Conservation (phyloP, 2,888 invertebrate species). For the Brachyopa scutellaris region DNA sequence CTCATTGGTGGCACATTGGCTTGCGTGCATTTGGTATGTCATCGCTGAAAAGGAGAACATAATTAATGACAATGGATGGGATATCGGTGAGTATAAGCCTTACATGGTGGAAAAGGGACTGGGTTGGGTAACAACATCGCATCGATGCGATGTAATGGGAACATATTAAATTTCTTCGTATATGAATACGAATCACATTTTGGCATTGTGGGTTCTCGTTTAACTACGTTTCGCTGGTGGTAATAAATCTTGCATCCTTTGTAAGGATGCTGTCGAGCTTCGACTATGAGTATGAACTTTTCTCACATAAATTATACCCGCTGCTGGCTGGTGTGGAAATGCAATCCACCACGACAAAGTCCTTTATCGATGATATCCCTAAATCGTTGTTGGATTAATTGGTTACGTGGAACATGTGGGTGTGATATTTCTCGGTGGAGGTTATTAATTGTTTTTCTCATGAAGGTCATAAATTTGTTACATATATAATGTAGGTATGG, state of each 20-base stretch:
- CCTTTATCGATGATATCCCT: slow-evolving; percentile 9
- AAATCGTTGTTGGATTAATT: slow-evolving; percentile 38
- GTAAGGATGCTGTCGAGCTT: not conserved
- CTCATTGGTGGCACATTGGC: slow-evolving; percentile 96
- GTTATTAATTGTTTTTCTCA: slow-evolving; percentile 37
- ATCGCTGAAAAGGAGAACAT: slow-evolving; percentile 94
- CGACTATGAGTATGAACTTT: slow-evolving; percentile 23
- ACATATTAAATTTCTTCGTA: slow-evolving; percentile 31
- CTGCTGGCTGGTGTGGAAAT: not conserved
- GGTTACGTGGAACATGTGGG: slow-evolving; percentile 4
- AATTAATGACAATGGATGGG: slow-evolving; percentile 87
- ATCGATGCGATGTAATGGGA: slow-evolving; percentile 6
- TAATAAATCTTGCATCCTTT: slow-evolving; percentile 32
- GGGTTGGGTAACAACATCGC: not conserved
- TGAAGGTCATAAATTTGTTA: slow-evolving; percentile 30
- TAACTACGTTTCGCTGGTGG: not conserved
- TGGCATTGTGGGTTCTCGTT: not conserved
- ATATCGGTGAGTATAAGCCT: slow-evolving; percentile 87
- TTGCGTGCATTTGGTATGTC: slow-evolving; percentile 98
- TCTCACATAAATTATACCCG: slow-evolving; percentile 14
- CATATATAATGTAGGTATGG: too few species aligned
- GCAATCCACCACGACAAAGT: not conserved
- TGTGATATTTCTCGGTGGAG: not conserved
- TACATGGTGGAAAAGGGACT: too few species aligned
- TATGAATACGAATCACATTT: slow-evolving; percentile 14